phyloP scores from a whole-genome alignment of 1,140 invertebrate species.

The Brachionus rotundiformis region DNA sequence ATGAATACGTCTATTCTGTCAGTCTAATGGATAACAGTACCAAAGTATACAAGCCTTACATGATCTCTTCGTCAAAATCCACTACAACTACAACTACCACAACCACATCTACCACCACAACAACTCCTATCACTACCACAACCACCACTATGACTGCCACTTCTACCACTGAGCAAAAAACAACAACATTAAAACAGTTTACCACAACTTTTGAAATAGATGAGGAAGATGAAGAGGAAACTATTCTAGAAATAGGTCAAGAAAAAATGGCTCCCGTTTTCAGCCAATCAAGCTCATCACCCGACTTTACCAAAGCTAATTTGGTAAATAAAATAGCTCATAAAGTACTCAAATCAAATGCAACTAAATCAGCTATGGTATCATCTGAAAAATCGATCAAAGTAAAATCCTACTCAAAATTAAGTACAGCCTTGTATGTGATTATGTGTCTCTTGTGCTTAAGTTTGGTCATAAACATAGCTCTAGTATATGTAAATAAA shows the following conservation, averaged over 20 bases:
- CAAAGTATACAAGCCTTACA: background rate
- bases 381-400: background rate
- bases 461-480: conserved; percentile 42
- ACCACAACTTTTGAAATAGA: background rate
- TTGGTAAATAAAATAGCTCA: background rate
- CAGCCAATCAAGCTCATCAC: background rate
- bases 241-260: background rate
- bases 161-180: background rate
- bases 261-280: background rate
- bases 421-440: conserved; percentile 39
- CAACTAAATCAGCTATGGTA: background rate
- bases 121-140: background rate
- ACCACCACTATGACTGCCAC: background rate
- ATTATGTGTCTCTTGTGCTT: conserved; percentile 39
- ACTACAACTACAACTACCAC: background rate
- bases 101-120: background rate
- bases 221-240: background rate
- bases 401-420: background rate
- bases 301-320: background rate
- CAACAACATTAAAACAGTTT: background rate
- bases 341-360: background rate
- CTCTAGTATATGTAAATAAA: conserved; percentile 38
- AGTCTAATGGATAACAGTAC: conserved; percentile 40
- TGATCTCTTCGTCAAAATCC: background rate
- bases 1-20: conserved; percentile 46